phyloP scores from a whole-genome alignment of 2,888 invertebrate genomes.

The Prionchulus punctatus region DNA sequence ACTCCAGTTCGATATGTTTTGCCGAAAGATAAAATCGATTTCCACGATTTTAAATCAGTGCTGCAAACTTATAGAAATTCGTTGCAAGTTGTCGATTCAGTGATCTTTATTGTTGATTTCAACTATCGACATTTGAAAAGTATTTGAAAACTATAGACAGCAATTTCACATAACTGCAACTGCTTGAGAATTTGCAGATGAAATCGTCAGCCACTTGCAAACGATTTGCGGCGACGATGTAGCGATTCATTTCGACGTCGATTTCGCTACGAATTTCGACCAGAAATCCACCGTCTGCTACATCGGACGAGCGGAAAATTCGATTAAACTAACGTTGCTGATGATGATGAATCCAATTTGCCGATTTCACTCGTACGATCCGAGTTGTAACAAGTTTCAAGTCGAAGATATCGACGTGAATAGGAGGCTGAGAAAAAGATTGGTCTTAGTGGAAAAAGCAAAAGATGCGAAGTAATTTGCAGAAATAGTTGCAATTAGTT shows the following conservation, averaged over 20 bases:
- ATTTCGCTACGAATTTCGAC: neutral
- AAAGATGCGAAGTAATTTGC: slow-evolving; percentile 54
- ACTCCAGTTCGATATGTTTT: slow-evolving; percentile 49
- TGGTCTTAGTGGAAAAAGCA: slow-evolving; percentile 70
- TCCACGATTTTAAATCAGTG: neutral
- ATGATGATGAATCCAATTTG: neutral
- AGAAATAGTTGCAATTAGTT: too few species aligned
- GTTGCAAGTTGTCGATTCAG: too few species aligned
- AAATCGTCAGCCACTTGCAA: too few species aligned
- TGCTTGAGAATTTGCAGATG: too few species aligned
- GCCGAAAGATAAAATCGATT: slow-evolving; percentile 12
- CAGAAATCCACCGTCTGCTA: neutral
- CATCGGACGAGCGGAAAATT: neutral
- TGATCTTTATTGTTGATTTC: too few species aligned
- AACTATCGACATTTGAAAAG: too few species aligned
- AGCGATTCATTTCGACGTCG: neutral
- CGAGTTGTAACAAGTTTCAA: too few species aligned
- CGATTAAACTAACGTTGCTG: neutral
- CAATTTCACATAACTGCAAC: too few species aligned
- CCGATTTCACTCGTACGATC: slow-evolving; percentile 1
- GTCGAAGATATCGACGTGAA: neutral
- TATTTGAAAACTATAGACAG: too few species aligned
- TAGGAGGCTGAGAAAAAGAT: slow-evolving; percentile 52
- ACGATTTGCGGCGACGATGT: too few species aligned
- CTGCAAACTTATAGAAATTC: too few species aligned